Base-by-base conservation (phyloP, 2,113 vertebrate genomes). In the Archocentrus centrarchus region DNA sequence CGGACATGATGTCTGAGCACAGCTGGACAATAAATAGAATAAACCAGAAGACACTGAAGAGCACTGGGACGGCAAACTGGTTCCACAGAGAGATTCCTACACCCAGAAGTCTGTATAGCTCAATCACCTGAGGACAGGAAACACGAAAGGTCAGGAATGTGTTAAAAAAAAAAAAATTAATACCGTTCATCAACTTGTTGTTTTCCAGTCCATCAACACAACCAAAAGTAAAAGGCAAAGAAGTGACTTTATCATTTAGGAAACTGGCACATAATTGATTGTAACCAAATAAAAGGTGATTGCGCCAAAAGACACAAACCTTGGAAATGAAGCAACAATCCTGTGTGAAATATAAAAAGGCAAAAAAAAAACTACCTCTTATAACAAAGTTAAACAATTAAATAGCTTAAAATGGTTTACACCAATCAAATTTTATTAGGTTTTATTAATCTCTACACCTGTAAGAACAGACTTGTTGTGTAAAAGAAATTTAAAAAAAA, bases 1-100 rank as follows among this genome's bases (percentile, higher is more conserved):
- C 80, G 6, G 94, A 93, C 75, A 94, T 82, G 57, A 84, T 64
- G 76, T 95, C 90, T 3, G 94, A 92, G 79, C 75, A 92, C 73
- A 97, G 93, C 57, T 97, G 96, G 30, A 97, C 94, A 13, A 91
- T 75, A 83, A 97, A 97, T 32, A 97, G 93, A 39, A 96, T 94
- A 41, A 96, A 92, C 97, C 97, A 97, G 94, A 97, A 97, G 80
- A 96, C 90, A 3, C 94, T 96, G 94, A 97, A 97, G 81, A 97
- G 94, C 8, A 95, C 89, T 0, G 97, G 97, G 44, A 97, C 83
- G 2, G 96, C 96, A 93, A 97, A 96, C 88, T 94, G 94, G 83
- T 95, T 95, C 97, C 97, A 97, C 18, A 97, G 94, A n/a, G 95
- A 95, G 89, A 96, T 83, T 0, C 93, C 96, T 77, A 97, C 94